Evolutionary conservation across 2,888 invertebrate genomes (phyloP).

Genomic region (Sinotaia quadrata): DNA sequence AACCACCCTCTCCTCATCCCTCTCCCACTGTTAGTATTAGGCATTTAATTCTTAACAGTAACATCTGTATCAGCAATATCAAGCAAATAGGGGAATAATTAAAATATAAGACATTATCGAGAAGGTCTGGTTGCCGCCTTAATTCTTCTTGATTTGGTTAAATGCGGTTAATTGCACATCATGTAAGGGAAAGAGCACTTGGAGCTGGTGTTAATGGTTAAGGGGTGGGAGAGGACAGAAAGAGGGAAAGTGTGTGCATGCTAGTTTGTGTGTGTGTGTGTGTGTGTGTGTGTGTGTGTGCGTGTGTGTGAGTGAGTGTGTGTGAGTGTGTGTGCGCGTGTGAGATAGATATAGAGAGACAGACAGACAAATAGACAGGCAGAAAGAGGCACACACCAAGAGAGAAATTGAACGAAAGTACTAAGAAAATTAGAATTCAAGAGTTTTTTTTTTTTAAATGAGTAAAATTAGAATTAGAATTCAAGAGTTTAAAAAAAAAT

Average conservation of each 20-base stretch:
- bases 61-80: too few species aligned
- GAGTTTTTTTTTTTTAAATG: too few species aligned
- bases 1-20: too few species aligned
- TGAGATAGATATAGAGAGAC: not conserved
- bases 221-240: not conserved
- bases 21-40: too few species aligned
- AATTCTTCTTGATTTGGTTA: too few species aligned
- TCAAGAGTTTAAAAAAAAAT: not conserved
- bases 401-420: not conserved
- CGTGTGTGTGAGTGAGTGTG: constrained; percentile 10
- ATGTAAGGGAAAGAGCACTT: not conserved
- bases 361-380: not conserved
- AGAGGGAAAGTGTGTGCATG: not conserved
- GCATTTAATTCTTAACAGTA: too few species aligned
- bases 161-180: too few species aligned
- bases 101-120: too few species aligned
- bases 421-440: not conserved
- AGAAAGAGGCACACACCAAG: not conserved
- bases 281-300: not conserved
- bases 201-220: not conserved
- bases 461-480: too few species aligned
- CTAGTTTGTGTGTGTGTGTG: not conserved
- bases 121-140: too few species aligned
- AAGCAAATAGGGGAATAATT: too few species aligned
- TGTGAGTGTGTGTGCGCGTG: not conserved